Evolutionary conservation across 2,797 vertebrate genomes (phyloP), one percentile per base, ranked within the genome.

Genomic region (Tarsius wallacei): DNA sequence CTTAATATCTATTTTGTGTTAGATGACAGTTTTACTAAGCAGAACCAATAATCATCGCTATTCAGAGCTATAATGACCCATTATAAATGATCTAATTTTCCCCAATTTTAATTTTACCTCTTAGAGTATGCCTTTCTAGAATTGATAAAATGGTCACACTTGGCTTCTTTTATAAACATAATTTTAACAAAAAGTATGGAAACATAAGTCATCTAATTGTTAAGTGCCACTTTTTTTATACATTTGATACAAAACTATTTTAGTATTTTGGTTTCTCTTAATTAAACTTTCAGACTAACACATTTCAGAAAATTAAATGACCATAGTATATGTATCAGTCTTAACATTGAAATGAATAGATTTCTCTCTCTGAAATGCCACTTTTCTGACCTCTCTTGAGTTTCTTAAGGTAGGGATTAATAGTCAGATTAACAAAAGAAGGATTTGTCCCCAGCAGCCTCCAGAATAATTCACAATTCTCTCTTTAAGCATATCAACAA

Each of bases 51-150:
- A 98, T 98, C 97, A 98, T 98, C 96, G 53, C 98, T 98, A 98
- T 98, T 98, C 95, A 98, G 91, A 96, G 80, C 98, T 97, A 98
- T 98, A 99, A 98, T 53, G 93, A 97, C 97, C 98, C 97, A 98
- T 98, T 98, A 98, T 98, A 98, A 98, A 98, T 96, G 91, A 97
- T 95, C 98, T 98, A 88, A 98, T 98, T 99, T 99, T 97, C 97
- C 78, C 80, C 98, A 98, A 98, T 98, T 99, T 98, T 98, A 98
- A 98, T 98, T 97, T 98, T 98, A 98, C 98, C 98, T 98, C 97
- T 98, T 31, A 96, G 94, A 98, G 90, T 97, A 90, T 93, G 96
- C 91, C 91, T 94, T 96, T 97, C 95, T 98, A 95, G 90, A 98
- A 98, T 90, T 98, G 95, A 95, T 94, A 97, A 97, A 98, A 97